Base-by-base conservation (phyloP, 2,797 vertebrate genomes). In the Passerculus sandwichensis region DNA sequence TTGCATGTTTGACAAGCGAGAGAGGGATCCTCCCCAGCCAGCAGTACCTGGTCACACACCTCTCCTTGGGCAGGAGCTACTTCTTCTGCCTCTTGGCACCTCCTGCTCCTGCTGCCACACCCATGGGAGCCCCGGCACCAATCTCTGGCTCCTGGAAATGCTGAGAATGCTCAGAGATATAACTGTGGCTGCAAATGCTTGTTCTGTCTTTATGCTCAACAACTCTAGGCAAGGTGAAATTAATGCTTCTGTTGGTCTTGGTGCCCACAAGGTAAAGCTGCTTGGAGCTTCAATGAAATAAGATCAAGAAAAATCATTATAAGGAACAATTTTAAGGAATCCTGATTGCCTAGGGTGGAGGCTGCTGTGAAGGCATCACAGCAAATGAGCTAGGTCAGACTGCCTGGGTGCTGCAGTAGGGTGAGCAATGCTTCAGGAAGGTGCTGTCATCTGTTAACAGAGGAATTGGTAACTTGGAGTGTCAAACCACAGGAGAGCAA, bases 91-190 rank as follows among this genome's bases (percentile, higher is more conserved):
- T 83, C 69, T 83, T 42, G 40, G 60, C 64, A 70, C 19, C 44
- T 70, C 51, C 47, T 83, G 56, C 59, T 87, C 76, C 27, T 3
- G 2, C 47, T 67, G 48, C 47, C 64, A 40, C 26, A 32, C 26
- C 56, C 62, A 26, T 1, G 3, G 64, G 30, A 82, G 17, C 57
- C 1, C 1, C 14, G 1, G 6, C 36, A 72, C 15, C 2, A 3
- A 73, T 22, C 32, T 83, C 25, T 10, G 3, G n/a, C 75, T 84
- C 65, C 80, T 72, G n/a, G 26, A 38, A 62, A 29, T 47, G 23
- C 30, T 6, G 8, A 51, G 44, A 87, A 64, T 0, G 4, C 45
- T 5, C 11, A 44, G 5, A 7, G 25, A 51, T 38, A 5, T 38
- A 66, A 75, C 25, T 5, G 0, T 45, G 34, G 15, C 56, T 77